Conservation (phyloP, 1,140 invertebrate genomes). For the Druon quercuslanigerum region DNA sequence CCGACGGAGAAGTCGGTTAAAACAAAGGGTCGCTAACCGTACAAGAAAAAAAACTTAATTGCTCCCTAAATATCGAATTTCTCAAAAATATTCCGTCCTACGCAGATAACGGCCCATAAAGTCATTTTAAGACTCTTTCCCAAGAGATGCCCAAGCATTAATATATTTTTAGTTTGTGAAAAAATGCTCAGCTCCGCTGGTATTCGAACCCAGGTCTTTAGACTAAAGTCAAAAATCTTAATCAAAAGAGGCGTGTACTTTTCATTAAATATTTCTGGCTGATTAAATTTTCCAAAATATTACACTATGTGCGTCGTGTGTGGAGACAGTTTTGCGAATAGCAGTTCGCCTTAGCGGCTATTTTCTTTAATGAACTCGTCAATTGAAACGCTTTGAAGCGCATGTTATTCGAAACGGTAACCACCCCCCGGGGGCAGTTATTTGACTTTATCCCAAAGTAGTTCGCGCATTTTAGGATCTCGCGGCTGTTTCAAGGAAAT, state of each 20-base stretch:
- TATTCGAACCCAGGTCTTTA: too few relatives aligned
- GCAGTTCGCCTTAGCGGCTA: neutral
- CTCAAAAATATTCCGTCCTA: neutral
- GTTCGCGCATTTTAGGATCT: constrained; percentile 22
- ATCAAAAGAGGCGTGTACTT: too few relatives aligned
- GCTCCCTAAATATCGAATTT: constrained; percentile 2
- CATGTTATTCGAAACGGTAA: too few relatives aligned
- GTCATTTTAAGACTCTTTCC: neutral
- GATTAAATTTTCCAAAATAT: too few relatives aligned
- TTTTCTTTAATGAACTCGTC: neutral
- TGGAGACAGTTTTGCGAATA: too few relatives aligned
- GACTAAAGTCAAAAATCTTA: too few relatives aligned
- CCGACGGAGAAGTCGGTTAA: constrained; percentile 19
- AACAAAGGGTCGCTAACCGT: constrained; percentile 39
- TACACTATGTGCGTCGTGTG: too few relatives aligned
- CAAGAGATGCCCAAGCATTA: too few relatives aligned
- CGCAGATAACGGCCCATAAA: neutral
- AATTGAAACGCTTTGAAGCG: too few relatives aligned
- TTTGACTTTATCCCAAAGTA: neutral
- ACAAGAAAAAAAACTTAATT: constrained; percentile 1
- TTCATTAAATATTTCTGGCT: too few relatives aligned
- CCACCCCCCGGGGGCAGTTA: neutral
- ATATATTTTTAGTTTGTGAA: too few relatives aligned
- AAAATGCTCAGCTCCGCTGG: too few relatives aligned
- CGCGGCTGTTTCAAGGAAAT: constrained; percentile 34